Evolutionary conservation across 2,797 vertebrate genomes (phyloP), one percentile per base, ranked within the genome.

Genomic region (Parauchenoglanis ngamensis): DNA sequence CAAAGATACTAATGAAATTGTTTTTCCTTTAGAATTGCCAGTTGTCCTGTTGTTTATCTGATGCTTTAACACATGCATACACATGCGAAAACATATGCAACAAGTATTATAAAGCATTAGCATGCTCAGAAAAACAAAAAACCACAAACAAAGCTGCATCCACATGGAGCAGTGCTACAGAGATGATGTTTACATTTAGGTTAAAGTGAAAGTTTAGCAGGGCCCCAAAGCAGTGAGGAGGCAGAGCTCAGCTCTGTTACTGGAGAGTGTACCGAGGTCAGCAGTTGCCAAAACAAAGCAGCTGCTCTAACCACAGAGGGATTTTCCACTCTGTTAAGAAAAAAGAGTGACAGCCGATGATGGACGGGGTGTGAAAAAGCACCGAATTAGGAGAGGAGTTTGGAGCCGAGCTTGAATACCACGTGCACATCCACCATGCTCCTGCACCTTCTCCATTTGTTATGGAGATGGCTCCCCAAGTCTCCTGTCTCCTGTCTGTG

Each of bases 341-440:
- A 92, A 91, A 90, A 87, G 89, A 93, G 92, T 82, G 67, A 92
- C 92, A 92, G 83, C 46, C 6, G 40, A 72, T 90, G 89, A 82
- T 89, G 87, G 88, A 91, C 90, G 90, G 92, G 93, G 93, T 92
- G 90, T 93, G 92, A 92, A 95, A 92, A 93, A 95, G 94, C 88
- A 95, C 96, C 97, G 95, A 96, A 97, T 94, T 97, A 95, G 96
- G 96, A 96, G 91, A 96, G 91, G 87, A 88, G 75, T 49, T 65
- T 83, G 75, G 59, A 86, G 73, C 11, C 2, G 70, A 63, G 90
- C 83, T 44, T 15, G 76, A 86, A 89, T 85, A 90, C 85, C 92
- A 90, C 89, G 89, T 95, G 91, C 85, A 89, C 93, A 88, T 92
- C 88, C 88, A 84, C 56, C 46, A 61, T 54, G 77, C 65, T 57